Evolutionary conservation across 2,888 invertebrate genomes (phyloP), one percentile per base, ranked within the genome.

Genomic region (Tipula unca): DNA sequence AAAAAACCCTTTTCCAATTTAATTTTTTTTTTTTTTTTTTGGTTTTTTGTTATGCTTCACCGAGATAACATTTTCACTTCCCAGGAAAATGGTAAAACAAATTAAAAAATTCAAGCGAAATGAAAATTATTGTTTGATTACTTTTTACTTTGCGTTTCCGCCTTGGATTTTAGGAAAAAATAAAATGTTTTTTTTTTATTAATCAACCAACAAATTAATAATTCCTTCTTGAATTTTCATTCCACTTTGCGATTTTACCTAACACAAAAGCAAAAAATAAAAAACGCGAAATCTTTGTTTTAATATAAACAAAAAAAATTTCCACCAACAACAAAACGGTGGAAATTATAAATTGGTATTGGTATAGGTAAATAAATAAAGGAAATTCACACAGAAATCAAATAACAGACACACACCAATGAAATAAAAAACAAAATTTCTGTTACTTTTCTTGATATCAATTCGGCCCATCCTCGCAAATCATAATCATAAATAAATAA

Each of bases 181-280:
- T 32, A 42, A 14, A 42, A 42, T 5, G 0, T 54, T 13, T 25
- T 25, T 25, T 54, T 69, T 69, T 69, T 69, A 25, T 69, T 69
- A 69, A 69, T 69, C 69, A 69, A 69, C 69, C 69, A 69, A 69
- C 69, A 69, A 69, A 69, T 69, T 69, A 69, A 69, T 69, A 69
- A 69, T 69, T 69, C 69, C 69, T 69, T 10, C 69, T 69, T 69
- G 69, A 69, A 69, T 69, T 69, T 69, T 69, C 69, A 25, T 25
- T 69, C 69, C 10, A 69, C 25, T 69, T 3, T 69, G 20, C 10
- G 3, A 69, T 4, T 69, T 20, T 25, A 8, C 10, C 25, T 6
- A 13, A 20, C 20, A 25, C n/a, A n/a, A n/a, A n/a, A n/a, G n/a
- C n/a, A n/a, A n/a, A n/a, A n/a, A n/a, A n/a, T n/a, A n/a, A n/a